Conservation (phyloP, 2,888 invertebrate species). For the Agrochola litura region DNA sequence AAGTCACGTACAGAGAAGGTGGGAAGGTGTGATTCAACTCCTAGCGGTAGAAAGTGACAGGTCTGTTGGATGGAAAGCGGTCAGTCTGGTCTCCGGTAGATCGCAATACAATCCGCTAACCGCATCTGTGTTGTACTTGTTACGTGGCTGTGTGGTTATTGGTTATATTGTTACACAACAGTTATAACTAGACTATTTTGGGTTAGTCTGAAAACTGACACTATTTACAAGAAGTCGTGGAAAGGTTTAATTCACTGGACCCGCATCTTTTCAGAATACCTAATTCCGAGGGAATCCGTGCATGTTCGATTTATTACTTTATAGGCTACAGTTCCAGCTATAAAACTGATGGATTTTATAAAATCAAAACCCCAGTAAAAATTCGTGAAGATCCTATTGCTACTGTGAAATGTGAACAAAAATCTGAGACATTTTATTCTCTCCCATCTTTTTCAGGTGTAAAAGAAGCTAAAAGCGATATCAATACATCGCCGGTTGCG, state of each 20-base stretch:
- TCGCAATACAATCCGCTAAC: slow-evolving; percentile 36
- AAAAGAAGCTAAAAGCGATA: background rate
- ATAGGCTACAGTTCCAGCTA: background rate
- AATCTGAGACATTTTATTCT: background rate
- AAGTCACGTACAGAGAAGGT: slow-evolving; percentile 31
- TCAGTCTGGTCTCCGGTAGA: slow-evolving; percentile 39
- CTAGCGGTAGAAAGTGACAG: slow-evolving; percentile 52
- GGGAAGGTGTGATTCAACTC: slow-evolving; percentile 32
- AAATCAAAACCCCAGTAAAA: background rate
- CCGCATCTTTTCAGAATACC: background rate
- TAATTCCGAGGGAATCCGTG: too few species aligned
- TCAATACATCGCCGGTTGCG: slow-evolving; percentile 8
- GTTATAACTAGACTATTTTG: background rate
- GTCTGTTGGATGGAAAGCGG: slow-evolving; percentile 43
- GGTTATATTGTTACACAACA: background rate
- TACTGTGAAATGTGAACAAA: background rate
- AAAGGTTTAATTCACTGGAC: background rate
- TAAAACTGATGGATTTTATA: background rate
- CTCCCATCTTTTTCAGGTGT: background rate
- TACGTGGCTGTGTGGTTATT: slow-evolving; percentile 18
- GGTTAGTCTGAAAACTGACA: background rate
- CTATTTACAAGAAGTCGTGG: too few species aligned
- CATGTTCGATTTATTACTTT: background rate
- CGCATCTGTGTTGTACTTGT: slow-evolving; percentile 36
- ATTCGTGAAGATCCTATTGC: too few species aligned